Percentiles rank a stretch among this genome's conserved stretches.
phyloP scores from a whole-genome alignment of 2,888 invertebrate genomes.

The Trachelus tabidus region DNA sequence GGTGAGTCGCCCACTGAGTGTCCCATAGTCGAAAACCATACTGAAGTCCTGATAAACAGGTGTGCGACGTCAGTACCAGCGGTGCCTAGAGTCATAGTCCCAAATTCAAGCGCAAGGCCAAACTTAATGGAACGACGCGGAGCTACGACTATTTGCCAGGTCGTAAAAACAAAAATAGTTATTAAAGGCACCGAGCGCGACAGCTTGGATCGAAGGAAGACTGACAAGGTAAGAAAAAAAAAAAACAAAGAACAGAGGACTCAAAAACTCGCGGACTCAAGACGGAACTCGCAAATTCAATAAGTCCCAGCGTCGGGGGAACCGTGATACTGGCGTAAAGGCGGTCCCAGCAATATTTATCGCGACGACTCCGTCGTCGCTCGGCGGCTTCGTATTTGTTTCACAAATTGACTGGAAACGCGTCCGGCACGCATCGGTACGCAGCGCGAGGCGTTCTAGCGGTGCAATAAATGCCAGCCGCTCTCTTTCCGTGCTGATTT shows the following conservation, averaged over 20 bases:
- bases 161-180: neutral
- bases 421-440: neutral
- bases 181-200: neutral
- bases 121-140: neutral
- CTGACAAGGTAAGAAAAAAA: too few relatives aligned
- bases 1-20: neutral
- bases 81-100: neutral
- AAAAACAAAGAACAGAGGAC: neutral
- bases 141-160: neutral
- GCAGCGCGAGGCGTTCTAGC: conserved; percentile 1
- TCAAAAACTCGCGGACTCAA: neutral
- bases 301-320: neutral
- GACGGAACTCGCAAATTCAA: neutral
- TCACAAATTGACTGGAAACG: conserved; percentile 7
- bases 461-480: conserved; percentile 6
- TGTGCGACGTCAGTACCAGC: neutral
- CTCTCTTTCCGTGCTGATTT: conserved; percentile 1
- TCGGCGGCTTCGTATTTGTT: conserved; percentile 4
- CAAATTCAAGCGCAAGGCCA: neutral
- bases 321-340: neutral
- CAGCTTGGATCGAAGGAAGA: neutral
- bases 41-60: neutral
- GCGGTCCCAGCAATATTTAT: neutral
- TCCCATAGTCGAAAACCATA: neutral
- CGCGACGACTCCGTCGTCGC: neutral